Evolutionary conservation across 2,888 invertebrate genomes (phyloP).

Genomic region (Therioaphis trifolii): DNA sequence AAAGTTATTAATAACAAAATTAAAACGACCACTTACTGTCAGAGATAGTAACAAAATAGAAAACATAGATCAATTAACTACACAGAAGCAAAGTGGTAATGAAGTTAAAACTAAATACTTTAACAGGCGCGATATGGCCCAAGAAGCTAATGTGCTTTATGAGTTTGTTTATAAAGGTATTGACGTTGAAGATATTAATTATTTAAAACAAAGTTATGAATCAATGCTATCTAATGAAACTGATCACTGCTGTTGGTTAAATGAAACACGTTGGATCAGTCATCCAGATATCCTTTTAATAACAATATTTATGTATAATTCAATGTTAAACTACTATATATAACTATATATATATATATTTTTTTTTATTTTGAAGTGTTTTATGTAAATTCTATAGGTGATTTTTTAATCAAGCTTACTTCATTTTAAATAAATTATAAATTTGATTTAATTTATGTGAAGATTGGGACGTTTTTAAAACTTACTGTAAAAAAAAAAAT

Average conservation of each 20-base stretch:
- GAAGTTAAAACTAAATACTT: slow-evolving; percentile 61
- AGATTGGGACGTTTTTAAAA: too few species aligned
- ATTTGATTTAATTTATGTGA: too few species aligned
- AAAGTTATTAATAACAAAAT: slow-evolving; percentile 17
- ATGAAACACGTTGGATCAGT: slow-evolving; percentile 97
- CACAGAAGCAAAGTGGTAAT: slow-evolving; percentile 38
- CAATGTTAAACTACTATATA: too few species aligned
- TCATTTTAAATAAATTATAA: too few species aligned
- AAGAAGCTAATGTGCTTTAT: slow-evolving; percentile 86
- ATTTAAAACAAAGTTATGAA: slow-evolving; percentile 85
- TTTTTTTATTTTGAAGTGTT: too few species aligned
- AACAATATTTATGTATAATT: not conserved
- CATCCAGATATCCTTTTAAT: slow-evolving; percentile 79
- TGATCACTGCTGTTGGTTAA: slow-evolving; percentile 85
- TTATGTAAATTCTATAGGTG: too few species aligned
- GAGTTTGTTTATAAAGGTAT: slow-evolving; percentile 89
- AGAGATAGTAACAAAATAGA: slow-evolving; percentile 44
- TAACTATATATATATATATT: too few species aligned
- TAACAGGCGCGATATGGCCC: slow-evolving; percentile 69
- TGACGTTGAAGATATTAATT: slow-evolving; percentile 89
- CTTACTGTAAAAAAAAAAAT: too few species aligned
- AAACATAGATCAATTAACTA: slow-evolving; percentile 8
- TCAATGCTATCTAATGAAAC: slow-evolving; percentile 81
- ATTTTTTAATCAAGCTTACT: too few species aligned
- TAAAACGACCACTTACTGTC: slow-evolving; percentile 36